These are phyloP conservation scores for Hylomyscus alleni DNA, from an alignment of 2,797 vertebrate genomes.

Conservation along the genomic window DNA sequence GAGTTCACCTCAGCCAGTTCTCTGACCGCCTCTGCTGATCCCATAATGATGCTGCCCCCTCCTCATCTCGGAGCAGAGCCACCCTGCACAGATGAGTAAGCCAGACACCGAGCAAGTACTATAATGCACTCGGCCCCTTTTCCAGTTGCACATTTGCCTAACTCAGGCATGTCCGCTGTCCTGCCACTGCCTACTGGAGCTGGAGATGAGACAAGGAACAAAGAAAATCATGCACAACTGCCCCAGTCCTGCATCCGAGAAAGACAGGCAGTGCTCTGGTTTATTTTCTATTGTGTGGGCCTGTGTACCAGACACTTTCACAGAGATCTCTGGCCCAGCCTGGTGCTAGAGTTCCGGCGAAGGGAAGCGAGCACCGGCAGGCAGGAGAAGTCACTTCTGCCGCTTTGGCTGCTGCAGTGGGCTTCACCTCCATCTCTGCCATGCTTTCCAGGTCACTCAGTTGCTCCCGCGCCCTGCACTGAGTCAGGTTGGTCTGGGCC, in stretches of 20 bases:
- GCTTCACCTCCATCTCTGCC: no score
- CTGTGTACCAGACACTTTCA: no score
- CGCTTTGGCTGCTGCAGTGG: no score
- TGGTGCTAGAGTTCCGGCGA: no score
- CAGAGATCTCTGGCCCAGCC: no score
- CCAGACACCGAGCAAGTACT: fast-evolving
- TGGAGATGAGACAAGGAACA: not conserved
- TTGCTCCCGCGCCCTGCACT: no score
- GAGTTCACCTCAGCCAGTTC: fast-evolving
- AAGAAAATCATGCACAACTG: not conserved
- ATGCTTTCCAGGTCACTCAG: no score
- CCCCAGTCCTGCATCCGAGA: not conserved
- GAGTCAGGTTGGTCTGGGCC: no score
- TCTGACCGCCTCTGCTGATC: fast-evolving
- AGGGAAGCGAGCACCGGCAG: no score
- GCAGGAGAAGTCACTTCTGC: no score
- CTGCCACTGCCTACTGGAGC: not conserved
- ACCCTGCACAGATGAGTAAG: not conserved
- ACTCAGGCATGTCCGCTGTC: fast-evolving
- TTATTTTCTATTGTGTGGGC: not conserved
- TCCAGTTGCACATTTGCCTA: fast-evolving
- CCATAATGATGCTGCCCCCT: no score
- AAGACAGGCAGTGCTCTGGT: not conserved
- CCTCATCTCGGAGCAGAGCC: fast-evolving
- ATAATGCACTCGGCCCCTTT: not conserved